Conservation (phyloP, 1,140 invertebrate species). For the Cecropterus lyciades region DNA sequence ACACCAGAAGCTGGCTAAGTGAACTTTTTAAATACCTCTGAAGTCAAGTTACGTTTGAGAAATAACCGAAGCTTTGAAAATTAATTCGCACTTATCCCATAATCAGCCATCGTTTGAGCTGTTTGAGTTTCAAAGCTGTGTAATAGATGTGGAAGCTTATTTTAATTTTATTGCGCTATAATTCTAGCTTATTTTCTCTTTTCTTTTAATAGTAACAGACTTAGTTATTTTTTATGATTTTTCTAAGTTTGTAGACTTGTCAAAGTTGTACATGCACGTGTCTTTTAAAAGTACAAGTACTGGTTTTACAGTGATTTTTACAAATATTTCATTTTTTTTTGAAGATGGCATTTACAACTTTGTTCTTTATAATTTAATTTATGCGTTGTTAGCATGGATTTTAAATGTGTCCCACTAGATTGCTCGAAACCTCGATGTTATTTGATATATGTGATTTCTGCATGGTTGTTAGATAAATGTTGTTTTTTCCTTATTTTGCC, state of each 20-base stretch:
- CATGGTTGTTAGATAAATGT: slow-evolving; percentile 73
- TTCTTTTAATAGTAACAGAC: slow-evolving; percentile 73
- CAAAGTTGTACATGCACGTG: slow-evolving; percentile 31
- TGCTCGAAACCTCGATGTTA: slow-evolving; percentile 66
- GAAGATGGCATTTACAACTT: slow-evolving; percentile 34
- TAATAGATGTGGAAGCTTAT: slow-evolving; percentile 77
- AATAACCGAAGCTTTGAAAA: slow-evolving; percentile 73
- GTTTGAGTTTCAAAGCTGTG: slow-evolving; percentile 71
- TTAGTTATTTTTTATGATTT: slow-evolving; percentile 57
- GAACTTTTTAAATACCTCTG: slow-evolving; percentile 57
- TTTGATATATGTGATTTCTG: slow-evolving; percentile 60
- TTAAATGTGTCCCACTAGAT: slow-evolving; percentile 69
- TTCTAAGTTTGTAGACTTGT: slow-evolving; percentile 50
- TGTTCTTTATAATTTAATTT: slow-evolving; percentile 32
- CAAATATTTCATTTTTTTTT: background rate
- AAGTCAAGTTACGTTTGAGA: slow-evolving; percentile 80
- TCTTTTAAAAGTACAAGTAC: too few species aligned
- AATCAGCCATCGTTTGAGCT: slow-evolving; percentile 64
- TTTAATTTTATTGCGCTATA: slow-evolving; percentile 75
- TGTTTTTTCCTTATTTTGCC: slow-evolving; percentile 66
- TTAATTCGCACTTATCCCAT: slow-evolving; percentile 59
- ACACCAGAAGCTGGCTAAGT: slow-evolving; percentile 78
- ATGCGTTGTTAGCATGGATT: slow-evolving; percentile 67
- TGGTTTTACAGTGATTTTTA: too few species aligned
- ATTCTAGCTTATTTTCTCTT: slow-evolving; percentile 65